phyloP scores from a whole-genome alignment of 2,888 invertebrate species.

The Thymelicus acteon region DNA sequence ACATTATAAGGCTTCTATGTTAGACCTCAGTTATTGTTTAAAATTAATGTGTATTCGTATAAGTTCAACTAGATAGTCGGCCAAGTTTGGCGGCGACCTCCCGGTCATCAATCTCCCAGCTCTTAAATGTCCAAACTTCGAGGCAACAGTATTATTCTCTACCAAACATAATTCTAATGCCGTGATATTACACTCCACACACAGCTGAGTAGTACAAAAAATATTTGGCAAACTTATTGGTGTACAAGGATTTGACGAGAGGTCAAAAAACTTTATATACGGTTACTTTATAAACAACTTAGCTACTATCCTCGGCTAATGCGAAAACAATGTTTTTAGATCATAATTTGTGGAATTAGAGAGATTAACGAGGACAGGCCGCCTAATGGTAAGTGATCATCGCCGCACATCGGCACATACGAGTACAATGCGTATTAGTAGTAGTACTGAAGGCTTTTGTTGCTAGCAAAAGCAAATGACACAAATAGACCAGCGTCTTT shows the following conservation, averaged over 20 bases:
- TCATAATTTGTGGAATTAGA: too few relatives aligned
- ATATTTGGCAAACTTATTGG: conserved; percentile 11
- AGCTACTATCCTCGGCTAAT: neutral
- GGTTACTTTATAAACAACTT: neutral
- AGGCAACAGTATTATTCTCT: conserved; percentile 58
- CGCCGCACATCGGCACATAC: too few relatives aligned
- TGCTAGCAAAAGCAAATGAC: too few relatives aligned
- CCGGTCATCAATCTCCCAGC: conserved; percentile 60
- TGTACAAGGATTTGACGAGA: conserved; percentile 7
- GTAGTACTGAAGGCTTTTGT: too few relatives aligned
- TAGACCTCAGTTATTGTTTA: conserved; percentile 15
- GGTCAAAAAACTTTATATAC: conserved; percentile 9
- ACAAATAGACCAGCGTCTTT: too few relatives aligned
- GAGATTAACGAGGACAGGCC: too few relatives aligned
- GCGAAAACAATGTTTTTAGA: neutral
- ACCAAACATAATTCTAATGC: conserved; percentile 42
- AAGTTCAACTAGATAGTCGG: conserved; percentile 23
- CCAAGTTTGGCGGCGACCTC: conserved; percentile 37
- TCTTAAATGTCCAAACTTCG: conserved; percentile 65
- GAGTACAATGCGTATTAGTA: too few relatives aligned
- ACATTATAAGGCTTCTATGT: neutral
- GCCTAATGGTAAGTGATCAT: too few relatives aligned
- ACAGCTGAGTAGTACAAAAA: conserved; percentile 19
- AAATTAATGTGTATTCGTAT: conserved; percentile 22
- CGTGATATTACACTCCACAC: conserved; percentile 34